phyloP scores from a whole-genome alignment of 1,140 invertebrate species.

The Bombus waltoni region DNA sequence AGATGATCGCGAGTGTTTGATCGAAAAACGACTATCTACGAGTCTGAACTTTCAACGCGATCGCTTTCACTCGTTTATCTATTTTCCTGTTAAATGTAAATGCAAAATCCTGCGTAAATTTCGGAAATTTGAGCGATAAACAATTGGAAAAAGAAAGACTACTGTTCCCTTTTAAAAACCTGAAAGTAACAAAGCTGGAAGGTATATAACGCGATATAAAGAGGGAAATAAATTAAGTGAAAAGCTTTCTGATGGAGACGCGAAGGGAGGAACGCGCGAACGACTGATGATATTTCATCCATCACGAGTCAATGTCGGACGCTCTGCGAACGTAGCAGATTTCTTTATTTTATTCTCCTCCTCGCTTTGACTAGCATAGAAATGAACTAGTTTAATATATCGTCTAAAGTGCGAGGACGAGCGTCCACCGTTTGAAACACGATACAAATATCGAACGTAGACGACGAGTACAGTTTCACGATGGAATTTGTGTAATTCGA shows the following conservation, averaged over 20 bases:
- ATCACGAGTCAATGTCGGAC: background rate
- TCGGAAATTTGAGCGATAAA: background rate
- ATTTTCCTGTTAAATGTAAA: background rate
- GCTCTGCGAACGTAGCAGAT: background rate
- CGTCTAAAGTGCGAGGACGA: background rate
- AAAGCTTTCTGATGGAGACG: slow-evolving; percentile 22
- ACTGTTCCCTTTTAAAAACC: too few relatives aligned
- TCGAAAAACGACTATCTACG: background rate
- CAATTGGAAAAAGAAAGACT: background rate
- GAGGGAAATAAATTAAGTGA: slow-evolving; percentile 20
- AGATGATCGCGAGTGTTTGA: background rate
- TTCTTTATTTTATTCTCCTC: background rate
- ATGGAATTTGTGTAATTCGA: background rate
- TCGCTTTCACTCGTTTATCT: slow-evolving; percentile 23
- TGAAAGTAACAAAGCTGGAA: slow-evolving; percentile 21
- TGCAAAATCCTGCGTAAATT: background rate
- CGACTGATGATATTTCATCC: slow-evolving; percentile 17
- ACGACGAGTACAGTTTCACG: background rate
- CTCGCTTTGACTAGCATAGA: background rate
- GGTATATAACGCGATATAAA: too few relatives aligned
- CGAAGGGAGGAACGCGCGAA: background rate
- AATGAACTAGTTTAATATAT: background rate
- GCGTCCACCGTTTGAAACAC: background rate
- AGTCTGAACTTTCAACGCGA: background rate
- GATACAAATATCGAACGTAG: background rate